A percentile compares a stretch with the other conserved stretches of the same genome.
These are phyloP conservation scores for Mormyrops attenuatus DNA, from an alignment of 2,797 vertebrate genomes.

Conservation along the genomic window DNA sequence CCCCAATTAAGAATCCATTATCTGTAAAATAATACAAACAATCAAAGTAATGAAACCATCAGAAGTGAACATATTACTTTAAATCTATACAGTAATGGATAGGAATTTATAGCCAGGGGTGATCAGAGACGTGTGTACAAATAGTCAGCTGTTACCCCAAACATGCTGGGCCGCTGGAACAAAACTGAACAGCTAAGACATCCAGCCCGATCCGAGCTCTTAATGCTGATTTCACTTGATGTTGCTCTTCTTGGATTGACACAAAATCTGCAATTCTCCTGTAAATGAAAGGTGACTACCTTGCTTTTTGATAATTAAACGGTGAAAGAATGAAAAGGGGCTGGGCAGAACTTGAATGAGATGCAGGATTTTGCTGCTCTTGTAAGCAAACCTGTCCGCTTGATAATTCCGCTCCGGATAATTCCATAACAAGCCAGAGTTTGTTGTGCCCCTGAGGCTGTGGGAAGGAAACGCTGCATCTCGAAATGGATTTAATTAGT, in stretches of 20 bases:
- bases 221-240: not conserved
- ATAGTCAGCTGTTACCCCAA: not conserved
- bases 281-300: not conserved
- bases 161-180: not conserved
- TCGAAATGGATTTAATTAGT: not conserved
- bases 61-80: not conserved
- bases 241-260: conserved; percentile 28
- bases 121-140: not conserved
- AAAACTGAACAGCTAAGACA: not conserved
- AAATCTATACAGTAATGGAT: not conserved
- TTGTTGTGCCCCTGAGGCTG: not conserved
- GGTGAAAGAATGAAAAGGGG: not conserved
- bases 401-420: not conserved
- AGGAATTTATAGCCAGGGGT: not conserved
- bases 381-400: not conserved
- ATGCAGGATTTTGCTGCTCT: not conserved
- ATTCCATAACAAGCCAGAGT: not conserved
- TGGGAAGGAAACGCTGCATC: not conserved
- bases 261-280: not conserved
- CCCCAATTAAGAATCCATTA: not conserved
- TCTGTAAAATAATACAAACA: not conserved
- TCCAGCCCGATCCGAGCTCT: not conserved
- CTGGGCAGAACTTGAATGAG: not conserved
- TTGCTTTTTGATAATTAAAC: not conserved
- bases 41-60: not conserved